Conservation (phyloP, 2,888 invertebrate species). For the Eledona agricola region DNA sequence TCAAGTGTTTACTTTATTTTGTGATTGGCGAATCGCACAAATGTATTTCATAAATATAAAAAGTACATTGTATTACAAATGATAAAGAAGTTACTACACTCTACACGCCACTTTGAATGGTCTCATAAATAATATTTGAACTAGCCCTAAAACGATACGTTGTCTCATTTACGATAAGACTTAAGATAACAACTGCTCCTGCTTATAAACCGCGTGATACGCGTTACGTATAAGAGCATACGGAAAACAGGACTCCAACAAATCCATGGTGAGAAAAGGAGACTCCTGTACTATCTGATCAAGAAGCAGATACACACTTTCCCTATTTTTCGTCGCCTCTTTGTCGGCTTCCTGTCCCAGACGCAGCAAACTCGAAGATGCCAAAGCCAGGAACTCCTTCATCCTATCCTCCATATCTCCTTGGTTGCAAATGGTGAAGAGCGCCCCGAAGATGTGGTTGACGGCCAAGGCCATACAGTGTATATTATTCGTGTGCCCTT, state of each 20-base stretch:
- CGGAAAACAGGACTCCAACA: slow-evolving; percentile 98
- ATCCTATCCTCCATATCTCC: slow-evolving; percentile 97
- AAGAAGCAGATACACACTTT: slow-evolving; percentile 94
- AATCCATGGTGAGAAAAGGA: slow-evolving; percentile 97
- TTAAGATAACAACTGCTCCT: slow-evolving; percentile 73
- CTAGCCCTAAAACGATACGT: slow-evolving; percentile 5
- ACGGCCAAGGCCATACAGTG: slow-evolving; percentile 98
- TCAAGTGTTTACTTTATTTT: too few relatives aligned
- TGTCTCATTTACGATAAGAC: slow-evolving; percentile 5
- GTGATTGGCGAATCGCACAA: too few relatives aligned
- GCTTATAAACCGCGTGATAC: slow-evolving; percentile 95
- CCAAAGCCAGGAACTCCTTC: slow-evolving; percentile 93
- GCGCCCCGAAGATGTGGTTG: slow-evolving; percentile 93
- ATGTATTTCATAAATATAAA: too few relatives aligned
- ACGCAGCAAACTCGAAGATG: slow-evolving; percentile 93
- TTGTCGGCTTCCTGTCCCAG: slow-evolving; percentile 96
- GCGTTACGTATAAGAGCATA: slow-evolving; percentile 97
- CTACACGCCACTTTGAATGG: too few relatives aligned
- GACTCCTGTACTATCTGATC: slow-evolving; percentile 99
- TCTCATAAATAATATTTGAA: background rate
- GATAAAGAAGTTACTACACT: too few relatives aligned
- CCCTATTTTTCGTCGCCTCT: slow-evolving; percentile 92
- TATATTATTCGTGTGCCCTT: slow-evolving; percentile 98
- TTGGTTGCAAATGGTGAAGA: slow-evolving; percentile 95
- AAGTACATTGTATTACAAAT: too few relatives aligned